Conservation (phyloP, 2,797 vertebrate species). For the Gobionotothen gibberifrons region DNA sequence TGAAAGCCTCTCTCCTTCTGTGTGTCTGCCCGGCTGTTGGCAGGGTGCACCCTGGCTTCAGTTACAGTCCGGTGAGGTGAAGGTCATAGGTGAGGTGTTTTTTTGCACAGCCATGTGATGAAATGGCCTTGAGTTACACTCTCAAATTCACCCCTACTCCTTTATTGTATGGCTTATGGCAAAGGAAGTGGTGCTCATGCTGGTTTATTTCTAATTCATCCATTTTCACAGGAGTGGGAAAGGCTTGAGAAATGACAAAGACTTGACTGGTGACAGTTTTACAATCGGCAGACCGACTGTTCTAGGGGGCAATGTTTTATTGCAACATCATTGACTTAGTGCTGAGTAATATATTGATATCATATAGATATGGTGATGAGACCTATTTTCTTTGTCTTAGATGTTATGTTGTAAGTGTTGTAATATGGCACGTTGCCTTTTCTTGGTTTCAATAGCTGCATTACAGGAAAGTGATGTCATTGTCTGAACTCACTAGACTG, state of each 20-base stretch:
- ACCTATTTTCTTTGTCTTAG: no score
- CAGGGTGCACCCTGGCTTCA: conserved; percentile 51
- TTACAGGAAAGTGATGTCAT: no score
- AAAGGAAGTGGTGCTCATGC: conserved; percentile 4
- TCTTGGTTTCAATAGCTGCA: no score
- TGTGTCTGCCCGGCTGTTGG: conserved; percentile 39
- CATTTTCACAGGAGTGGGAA: conserved; percentile 33
- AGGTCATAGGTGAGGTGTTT: conserved; percentile 54
- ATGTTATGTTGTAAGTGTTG: no score
- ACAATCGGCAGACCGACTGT: conserved; percentile 3
- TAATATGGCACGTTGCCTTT: no score
- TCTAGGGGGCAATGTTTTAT: conserved; percentile 10
- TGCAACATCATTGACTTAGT: not conserved
- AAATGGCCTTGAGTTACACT: conserved; percentile 29
- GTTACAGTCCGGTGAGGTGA: conserved; percentile 55
- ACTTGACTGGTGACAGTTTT: not conserved
- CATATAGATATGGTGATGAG: no score
- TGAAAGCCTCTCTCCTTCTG: conserved; percentile 45
- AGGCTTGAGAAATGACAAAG: conserved; percentile 3
- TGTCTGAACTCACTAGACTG: no score
- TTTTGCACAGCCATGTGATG: conserved; percentile 28
- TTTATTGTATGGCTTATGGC: conserved; percentile 6
- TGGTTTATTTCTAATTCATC: conserved; percentile 5
- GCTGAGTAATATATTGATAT: no score
- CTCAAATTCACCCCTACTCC: conserved; percentile 28